phyloP scores from a whole-genome alignment of 2,797 vertebrate genomes.

The Sebastes steindachneri region DNA sequence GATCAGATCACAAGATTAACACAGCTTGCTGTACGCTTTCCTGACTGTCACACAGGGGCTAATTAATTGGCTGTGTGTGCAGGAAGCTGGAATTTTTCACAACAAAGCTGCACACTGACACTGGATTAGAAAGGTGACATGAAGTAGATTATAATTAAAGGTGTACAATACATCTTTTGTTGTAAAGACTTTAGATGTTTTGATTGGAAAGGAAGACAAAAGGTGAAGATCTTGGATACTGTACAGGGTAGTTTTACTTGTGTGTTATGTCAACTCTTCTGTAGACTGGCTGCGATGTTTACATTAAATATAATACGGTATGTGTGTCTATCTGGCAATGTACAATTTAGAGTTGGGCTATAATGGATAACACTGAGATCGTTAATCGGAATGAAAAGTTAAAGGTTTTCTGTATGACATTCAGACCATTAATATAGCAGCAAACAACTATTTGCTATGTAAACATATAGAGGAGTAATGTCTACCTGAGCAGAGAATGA shows the following conservation, averaged over 20 bases:
- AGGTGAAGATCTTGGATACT: neutral
- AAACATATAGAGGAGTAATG: neutral
- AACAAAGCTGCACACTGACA: neutral
- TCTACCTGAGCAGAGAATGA: no score
- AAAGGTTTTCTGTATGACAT: neutral
- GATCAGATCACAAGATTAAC: constrained; percentile 31
- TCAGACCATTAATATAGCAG: neutral
- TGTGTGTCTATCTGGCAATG: neutral
- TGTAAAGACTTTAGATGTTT: neutral
- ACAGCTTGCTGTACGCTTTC: neutral
- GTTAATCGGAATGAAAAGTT: neutral
- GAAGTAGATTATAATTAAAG: neutral
- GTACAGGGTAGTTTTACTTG: neutral
- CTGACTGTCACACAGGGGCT: constrained; percentile 27
- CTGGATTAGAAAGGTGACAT: constrained; percentile 5
- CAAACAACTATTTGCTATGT: no score
- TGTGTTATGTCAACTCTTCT: neutral
- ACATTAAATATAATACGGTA: neutral
- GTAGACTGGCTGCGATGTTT: neutral
- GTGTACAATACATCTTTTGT: neutral
- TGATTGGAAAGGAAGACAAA: neutral
- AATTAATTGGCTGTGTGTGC: constrained; percentile 24
- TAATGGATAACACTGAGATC: neutral
- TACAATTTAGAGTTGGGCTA: neutral
- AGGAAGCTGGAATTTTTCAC: constrained; percentile 19